These are phyloP conservation scores for Orestias chungarensis DNA, from an alignment of 2,797 vertebrate species.

Conservation along the genomic window DNA sequence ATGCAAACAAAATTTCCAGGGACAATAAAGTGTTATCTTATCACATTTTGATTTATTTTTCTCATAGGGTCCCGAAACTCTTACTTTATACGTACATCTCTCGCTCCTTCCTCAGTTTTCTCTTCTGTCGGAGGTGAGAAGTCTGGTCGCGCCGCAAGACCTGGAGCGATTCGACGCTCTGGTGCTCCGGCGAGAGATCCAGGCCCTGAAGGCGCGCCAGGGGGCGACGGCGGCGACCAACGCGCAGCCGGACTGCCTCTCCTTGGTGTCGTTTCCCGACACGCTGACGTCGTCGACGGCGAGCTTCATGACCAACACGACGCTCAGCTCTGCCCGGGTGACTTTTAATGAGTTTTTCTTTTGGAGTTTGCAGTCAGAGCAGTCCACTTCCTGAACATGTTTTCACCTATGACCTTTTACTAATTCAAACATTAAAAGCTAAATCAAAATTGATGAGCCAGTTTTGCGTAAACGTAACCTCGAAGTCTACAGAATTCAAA, in stretches of 20 bases:
- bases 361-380: too few relatives aligned
- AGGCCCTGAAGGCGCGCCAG: conserved; percentile 93
- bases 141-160: conserved; percentile 89
- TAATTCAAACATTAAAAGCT: too few relatives aligned
- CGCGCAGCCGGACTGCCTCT: conserved; percentile 82
- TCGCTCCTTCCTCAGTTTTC: conserved; percentile 85
- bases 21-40: too few relatives aligned
- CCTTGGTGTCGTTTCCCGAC: conserved; percentile 90
- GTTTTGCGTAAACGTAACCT: too few relatives aligned
- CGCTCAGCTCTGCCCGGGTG: conserved; percentile 95
- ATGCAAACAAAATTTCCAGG: too few relatives aligned
- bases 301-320: conserved; percentile 94
- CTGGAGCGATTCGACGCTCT: conserved; percentile 91
- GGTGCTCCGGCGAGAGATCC: conserved; percentile 92
- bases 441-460: too few relatives aligned
- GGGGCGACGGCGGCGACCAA: conserved; percentile 59
- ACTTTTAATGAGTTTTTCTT: too few relatives aligned
- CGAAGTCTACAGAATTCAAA: too few relatives aligned
- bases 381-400: too few relatives aligned
- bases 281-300: conserved; percentile 89
- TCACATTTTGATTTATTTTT: too few relatives aligned
- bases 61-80: too few relatives aligned
- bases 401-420: too few relatives aligned
- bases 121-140: conserved; percentile 91
- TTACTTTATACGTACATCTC: neutral